Evolutionary conservation across 2,113 vertebrate species (phyloP).

Genomic region (Anseranas semipalmata): DNA sequence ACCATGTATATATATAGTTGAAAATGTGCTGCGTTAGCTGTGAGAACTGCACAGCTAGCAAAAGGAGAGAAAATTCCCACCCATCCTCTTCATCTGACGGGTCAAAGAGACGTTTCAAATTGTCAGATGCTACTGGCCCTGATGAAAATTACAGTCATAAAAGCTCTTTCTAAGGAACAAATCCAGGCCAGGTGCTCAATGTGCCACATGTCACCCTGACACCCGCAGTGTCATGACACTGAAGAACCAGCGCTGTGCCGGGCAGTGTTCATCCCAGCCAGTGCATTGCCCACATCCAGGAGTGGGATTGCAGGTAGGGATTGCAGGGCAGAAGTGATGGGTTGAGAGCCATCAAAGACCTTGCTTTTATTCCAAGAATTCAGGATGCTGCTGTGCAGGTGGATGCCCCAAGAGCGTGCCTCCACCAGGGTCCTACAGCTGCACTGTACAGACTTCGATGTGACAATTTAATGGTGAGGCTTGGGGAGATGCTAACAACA

Average conservation of each 20-base stretch:
- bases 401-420: not conserved
- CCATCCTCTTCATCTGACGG: not conserved
- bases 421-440: not conserved
- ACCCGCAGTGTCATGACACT: fast-evolving
- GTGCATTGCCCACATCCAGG: not conserved
- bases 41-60: not conserved
- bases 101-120: not conserved
- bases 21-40: slow-evolving; percentile 3
- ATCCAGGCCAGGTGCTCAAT: not conserved
- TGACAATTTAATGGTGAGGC: too few relatives aligned
- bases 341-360: not conserved
- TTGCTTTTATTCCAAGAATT: not conserved
- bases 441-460: fast-evolving
- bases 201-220: fast-evolving
- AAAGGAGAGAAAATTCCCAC: not conserved
- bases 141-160: not conserved
- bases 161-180: not conserved
- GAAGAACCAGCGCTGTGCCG: not conserved
- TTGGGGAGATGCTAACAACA: too few relatives aligned
- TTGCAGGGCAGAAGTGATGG: not conserved
- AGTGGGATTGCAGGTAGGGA: fast-evolving
- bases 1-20: not conserved
- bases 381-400: too few relatives aligned
- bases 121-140: not conserved
- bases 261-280: not conserved